These are phyloP conservation scores for Eciton burchellii DNA, from an alignment of 1,140 invertebrate species.

Conservation along the genomic window DNA sequence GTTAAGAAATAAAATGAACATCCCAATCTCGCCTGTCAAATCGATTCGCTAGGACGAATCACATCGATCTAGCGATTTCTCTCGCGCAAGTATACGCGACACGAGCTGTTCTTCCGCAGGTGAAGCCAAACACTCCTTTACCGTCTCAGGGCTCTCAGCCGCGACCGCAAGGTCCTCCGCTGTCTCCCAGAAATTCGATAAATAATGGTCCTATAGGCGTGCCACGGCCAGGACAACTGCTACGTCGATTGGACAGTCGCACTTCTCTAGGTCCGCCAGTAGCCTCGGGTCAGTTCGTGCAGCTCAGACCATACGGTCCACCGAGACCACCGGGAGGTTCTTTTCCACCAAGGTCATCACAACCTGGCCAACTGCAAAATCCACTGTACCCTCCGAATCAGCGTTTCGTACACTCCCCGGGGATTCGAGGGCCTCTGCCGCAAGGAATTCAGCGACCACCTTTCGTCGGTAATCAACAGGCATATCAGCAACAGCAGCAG, in stretches of 20 bases:
- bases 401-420: conserved; percentile 51
- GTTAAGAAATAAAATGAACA: neutral
- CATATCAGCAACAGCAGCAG: conserved; percentile 52
- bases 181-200: conserved; percentile 74
- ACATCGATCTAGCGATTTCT: neutral
- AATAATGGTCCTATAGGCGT: conserved; percentile 78
- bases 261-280: conserved; percentile 77
- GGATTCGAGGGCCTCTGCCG: conserved; percentile 45
- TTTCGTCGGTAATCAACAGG: conserved; percentile 24
- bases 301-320: conserved; percentile 83
- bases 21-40: neutral
- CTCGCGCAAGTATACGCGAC: conserved; percentile 31
- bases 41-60: neutral
- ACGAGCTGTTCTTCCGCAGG: conserved; percentile 66
- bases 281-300: conserved; percentile 74
- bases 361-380: conserved; percentile 65
- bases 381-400: conserved; percentile 42
- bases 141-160: conserved; percentile 72
- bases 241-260: conserved; percentile 84
- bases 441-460: conserved; percentile 55
- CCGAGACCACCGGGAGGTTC: conserved; percentile 71
- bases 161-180: conserved; percentile 71
- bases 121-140: conserved; percentile 71
- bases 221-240: conserved; percentile 72
- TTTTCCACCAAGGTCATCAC: conserved; percentile 57